Base-by-base conservation (phyloP, 1,140 invertebrate species). In the Ostrea edulis region DNA sequence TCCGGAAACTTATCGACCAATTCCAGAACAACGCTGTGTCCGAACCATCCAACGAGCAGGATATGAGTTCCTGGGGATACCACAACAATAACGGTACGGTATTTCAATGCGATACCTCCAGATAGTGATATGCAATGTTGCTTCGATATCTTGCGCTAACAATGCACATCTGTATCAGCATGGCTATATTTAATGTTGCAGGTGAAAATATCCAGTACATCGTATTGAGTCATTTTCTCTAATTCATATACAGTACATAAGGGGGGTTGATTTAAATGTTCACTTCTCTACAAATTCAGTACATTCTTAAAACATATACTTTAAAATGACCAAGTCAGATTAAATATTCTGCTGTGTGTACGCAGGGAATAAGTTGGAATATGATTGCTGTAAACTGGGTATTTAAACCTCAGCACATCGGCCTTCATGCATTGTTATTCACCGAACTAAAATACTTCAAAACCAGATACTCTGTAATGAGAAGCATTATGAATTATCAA, bases 1-100 rank as follows among this genome's bases (percentile, higher is more conserved):
- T 77, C 68, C 68, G 68, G 12, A 77, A 77, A 25, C 68, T 77
- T 35, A 14, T 77, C 68, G 68, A 77, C 68, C 68, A 77, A 14
- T 77, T 77, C 29, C 68, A 77, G 25, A 77, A 25, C 7, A 35
- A 77, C 68, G 12, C 68, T 77, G 68, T 77, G 68, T 77, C 68
- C 22, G 68, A 77, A 25, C 7, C 68, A 2, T 14, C 68, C 22
- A 25, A 25, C 12, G 25, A 77, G 8, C 65, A n/a, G 14, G 29
- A 22, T 11, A 77, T 29, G 29, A 77, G 22, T 17, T 7, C 17
- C 25, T 77, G 68, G 68, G 68, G 68, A 35, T 77, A 77, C 68
- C 22, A 77, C 25, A 77, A 77, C 9, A 35, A 35, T 35, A 25
- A 77, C 68, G 68, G 68, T 77, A 77, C 22, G 68, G 11, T 35